A percentile compares a stretch with the other conserved stretches of the same genome.
Conservation (phyloP, 1,140 invertebrate genomes). For the Tetragnatha versicolor region DNA sequence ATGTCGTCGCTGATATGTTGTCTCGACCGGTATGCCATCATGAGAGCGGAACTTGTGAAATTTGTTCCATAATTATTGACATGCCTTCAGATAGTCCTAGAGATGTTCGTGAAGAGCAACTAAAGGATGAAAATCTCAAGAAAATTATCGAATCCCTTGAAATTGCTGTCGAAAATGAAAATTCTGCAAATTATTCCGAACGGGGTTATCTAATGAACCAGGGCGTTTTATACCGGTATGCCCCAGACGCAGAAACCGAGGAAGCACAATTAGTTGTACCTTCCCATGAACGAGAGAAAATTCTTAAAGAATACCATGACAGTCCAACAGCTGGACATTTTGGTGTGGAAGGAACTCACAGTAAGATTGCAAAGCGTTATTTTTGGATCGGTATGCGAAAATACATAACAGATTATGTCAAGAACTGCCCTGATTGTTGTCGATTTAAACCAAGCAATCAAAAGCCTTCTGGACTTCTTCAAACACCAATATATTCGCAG, state of each 20-base stretch:
- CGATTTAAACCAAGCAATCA: slow-evolving; percentile 13
- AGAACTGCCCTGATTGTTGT: not conserved
- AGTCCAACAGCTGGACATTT: slow-evolving; percentile 11
- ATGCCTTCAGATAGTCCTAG: not conserved
- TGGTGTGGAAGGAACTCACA: not conserved
- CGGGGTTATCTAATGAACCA: not conserved
- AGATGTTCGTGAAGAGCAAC: not conserved
- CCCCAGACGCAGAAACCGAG: not conserved
- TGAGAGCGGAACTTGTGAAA: not conserved
- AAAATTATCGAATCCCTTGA: not conserved
- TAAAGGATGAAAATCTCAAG: not conserved
- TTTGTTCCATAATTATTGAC: not conserved
- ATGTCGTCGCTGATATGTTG: not conserved
- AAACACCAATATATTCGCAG: not conserved
- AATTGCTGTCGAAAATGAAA: not conserved
- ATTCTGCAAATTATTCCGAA: not conserved
- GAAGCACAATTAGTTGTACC: not conserved
- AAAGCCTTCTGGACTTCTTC: not conserved
- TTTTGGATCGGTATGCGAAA: slow-evolving; percentile 17
- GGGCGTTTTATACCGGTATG: not conserved
- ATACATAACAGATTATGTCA: slow-evolving; percentile 21
- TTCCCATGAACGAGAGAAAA: not conserved
- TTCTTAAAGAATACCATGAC: slow-evolving; percentile 1
- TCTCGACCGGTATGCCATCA: not conserved
- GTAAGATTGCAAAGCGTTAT: slow-evolving; percentile 2